Percentiles rank a stretch among this genome's conserved stretches.
phyloP scores from a whole-genome alignment of 1,140 invertebrate species.

The Ephestia elutella region DNA sequence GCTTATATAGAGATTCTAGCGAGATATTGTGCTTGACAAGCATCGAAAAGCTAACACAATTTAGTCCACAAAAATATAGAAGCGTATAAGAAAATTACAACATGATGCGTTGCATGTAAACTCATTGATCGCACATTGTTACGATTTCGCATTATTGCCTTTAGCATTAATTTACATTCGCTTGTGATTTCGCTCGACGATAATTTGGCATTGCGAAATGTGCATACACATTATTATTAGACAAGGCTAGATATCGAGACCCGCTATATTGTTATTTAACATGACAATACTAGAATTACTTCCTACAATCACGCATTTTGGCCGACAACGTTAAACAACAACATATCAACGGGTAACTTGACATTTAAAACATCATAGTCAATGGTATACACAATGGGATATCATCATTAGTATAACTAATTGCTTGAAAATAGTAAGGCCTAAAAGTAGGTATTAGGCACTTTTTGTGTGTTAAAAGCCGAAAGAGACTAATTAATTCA shows the following conservation, averaged over 20 bases:
- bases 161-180: slow-evolving; percentile 2
- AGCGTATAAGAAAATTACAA: not conserved
- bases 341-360: too few relatives aligned
- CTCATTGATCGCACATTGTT: not conserved
- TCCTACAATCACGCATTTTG: slow-evolving; percentile 14
- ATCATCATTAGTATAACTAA: too few relatives aligned
- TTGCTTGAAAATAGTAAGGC: too few relatives aligned
- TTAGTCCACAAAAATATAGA: too few relatives aligned
- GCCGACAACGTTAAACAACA: slow-evolving; percentile 4
- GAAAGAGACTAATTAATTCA: too few relatives aligned
- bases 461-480: not conserved
- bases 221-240: slow-evolving; percentile 17
- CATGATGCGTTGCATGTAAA: not conserved
- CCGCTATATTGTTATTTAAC: slow-evolving; percentile 33
- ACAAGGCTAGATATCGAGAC: slow-evolving; percentile 21
- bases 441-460: too few relatives aligned
- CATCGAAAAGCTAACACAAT: too few relatives aligned
- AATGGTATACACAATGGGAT: too few relatives aligned
- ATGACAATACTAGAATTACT: slow-evolving; percentile 35
- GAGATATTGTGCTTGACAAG: too few relatives aligned
- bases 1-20: too few relatives aligned
- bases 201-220: slow-evolving; percentile 20
- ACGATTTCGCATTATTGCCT: slow-evolving; percentile 1
- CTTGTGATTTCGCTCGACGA: not conserved
- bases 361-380: too few relatives aligned